Conservation (phyloP, 2,113 vertebrate species). For the Campylorhamphus procurvoides region DNA sequence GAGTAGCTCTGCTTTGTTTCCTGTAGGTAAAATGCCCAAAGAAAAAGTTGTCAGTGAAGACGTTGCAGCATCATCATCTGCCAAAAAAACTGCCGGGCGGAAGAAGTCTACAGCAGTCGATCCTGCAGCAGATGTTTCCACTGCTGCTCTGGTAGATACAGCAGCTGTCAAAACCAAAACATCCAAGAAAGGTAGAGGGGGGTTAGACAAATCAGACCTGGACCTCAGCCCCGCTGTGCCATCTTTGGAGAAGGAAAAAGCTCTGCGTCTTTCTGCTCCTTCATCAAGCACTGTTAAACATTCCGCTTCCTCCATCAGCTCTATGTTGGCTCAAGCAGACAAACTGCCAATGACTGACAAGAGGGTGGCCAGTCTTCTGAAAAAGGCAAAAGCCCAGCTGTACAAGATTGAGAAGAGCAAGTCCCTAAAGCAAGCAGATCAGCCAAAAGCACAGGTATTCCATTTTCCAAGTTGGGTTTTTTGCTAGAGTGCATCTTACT, state of each 20-base stretch:
- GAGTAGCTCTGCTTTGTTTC: constrained; percentile 72
- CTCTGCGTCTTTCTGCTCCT: constrained; percentile 73
- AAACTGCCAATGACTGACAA: constrained; percentile 93
- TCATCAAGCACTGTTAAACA: constrained; percentile 78
- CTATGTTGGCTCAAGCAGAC: constrained; percentile 90
- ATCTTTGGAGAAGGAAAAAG: constrained; percentile 81
- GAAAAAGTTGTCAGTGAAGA: constrained; percentile 76
- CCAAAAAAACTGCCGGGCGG: constrained; percentile 79
- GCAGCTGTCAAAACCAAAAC: constrained; percentile 85
- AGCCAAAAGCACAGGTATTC: constrained; percentile 92
- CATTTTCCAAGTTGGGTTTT: background rate
- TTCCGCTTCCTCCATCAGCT: constrained; percentile 86
- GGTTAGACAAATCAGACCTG: constrained; percentile 74
- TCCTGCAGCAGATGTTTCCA: constrained; percentile 64
- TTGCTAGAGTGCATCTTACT: background rate
- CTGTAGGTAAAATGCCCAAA: constrained; percentile 73
- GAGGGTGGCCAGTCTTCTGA: constrained; percentile 91
- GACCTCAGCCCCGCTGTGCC: constrained; percentile 76
- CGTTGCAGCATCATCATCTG: constrained; percentile 65
- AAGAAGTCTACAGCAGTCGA: constrained; percentile 83
- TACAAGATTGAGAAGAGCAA: constrained; percentile 97
- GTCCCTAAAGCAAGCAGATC: constrained; percentile 88
- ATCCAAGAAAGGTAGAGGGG: constrained; percentile 87
- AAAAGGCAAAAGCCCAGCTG: constrained; percentile 95
- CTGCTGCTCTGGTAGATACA: constrained; percentile 71